Evolutionary conservation across 2,888 invertebrate genomes (phyloP).

Genomic region (Oligia fasciuncula): DNA sequence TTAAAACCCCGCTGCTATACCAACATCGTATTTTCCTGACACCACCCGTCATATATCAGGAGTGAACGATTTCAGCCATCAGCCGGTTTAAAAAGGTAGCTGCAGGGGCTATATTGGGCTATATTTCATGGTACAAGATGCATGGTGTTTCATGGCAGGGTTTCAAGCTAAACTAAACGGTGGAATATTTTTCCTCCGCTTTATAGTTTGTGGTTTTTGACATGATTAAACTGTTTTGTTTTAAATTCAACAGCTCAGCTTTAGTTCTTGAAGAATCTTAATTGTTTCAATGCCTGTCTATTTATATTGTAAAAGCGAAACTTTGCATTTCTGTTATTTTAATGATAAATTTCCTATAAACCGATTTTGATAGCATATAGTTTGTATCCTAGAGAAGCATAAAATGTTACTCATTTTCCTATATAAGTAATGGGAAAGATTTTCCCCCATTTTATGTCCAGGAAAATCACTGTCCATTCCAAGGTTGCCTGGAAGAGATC

Average conservation of each 20-base stretch:
- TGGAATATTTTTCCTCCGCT: slow-evolving; percentile 35
- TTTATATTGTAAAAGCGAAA: neutral
- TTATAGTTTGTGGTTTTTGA: slow-evolving; percentile 9
- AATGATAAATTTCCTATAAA: neutral
- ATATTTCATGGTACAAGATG: slow-evolving; percentile 67
- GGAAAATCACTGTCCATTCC: too few relatives aligned
- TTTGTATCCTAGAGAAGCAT: neutral
- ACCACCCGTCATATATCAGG: slow-evolving; percentile 60
- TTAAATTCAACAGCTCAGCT: neutral
- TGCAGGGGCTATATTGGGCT: slow-evolving; percentile 62
- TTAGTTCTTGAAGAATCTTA: neutral
- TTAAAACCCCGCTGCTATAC: slow-evolving; percentile 24
- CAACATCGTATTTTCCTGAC: slow-evolving; percentile 58
- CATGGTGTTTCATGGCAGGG: slow-evolving; percentile 58
- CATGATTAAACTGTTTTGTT: slow-evolving; percentile 7
- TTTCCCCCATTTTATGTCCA: too few relatives aligned
- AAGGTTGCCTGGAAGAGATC: too few relatives aligned
- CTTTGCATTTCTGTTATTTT: neutral
- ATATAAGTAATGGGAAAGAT: neutral
- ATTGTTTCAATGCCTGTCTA: neutral
- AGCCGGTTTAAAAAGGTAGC: slow-evolving; percentile 62
- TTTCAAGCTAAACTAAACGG: slow-evolving; percentile 44
- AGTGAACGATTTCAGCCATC: slow-evolving; percentile 64
- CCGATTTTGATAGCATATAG: neutral
- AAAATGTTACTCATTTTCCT: neutral